Evolutionary conservation across 2,888 invertebrate genomes (phyloP), one percentile per base, ranked within the genome.

Genomic region (Macropis europaea): DNA sequence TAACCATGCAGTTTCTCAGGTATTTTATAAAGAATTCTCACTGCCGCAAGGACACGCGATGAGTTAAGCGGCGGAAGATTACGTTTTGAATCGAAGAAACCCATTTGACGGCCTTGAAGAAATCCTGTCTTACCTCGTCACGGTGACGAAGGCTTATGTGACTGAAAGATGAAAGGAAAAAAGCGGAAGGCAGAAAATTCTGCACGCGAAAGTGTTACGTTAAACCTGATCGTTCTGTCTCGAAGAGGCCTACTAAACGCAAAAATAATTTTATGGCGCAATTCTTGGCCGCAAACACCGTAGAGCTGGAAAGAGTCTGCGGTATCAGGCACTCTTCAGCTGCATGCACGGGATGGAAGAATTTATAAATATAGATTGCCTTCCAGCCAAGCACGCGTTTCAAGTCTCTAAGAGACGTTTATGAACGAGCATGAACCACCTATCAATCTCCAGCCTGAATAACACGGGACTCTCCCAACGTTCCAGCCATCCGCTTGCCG

Each of bases 31-130:
- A n/a, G 56, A 45, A 57, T 24, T 38, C 19, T 54, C 26, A 28
- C 40, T 6, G 13, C n/a, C 50, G 22, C 15, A 63, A 72, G 71
- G 72, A 52, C 73, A 22, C 34, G 34, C 17, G 30, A 56, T 43
- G 59, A 56, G 11, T 34, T 64, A 64, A 79, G 52, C 52, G 61
- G 50, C 22, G 63, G 62, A 57, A 61, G 76, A 63, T 78, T 69
- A 57, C 45, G 36, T 50, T 28, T 45, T 45, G 43, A 40, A 43
- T 61, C 40, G 43, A 48, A n/a, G 17, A 38, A 59, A 43, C 45
- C 57, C 53, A 69, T 76, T 73, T 77, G 42, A 32, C 52, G 69
- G 22, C 78, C 78, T 73, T 80, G 73, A 61, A 13, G 32, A 45
- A 66, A 80, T 80, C 66, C 70, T 43, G 62, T 48, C 43, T 63